phyloP scores from a whole-genome alignment of 2,888 invertebrate species.

The Cordilura impudica region DNA sequence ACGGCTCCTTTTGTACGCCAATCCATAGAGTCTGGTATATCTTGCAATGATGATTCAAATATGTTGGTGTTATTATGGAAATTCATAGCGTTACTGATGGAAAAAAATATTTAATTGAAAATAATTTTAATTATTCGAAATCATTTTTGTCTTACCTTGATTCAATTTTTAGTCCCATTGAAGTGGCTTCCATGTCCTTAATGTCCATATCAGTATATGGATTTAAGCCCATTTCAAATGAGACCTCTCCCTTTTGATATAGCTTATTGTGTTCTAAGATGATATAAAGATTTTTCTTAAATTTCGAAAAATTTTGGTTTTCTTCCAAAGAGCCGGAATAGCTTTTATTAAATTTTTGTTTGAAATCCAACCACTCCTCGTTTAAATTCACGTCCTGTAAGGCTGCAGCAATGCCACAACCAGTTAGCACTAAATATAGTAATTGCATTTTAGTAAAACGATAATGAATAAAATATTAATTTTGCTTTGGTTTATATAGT shows the following conservation, averaged over 20 bases:
- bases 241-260: slow-evolving; percentile 82
- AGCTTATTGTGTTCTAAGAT: slow-evolving; percentile 90
- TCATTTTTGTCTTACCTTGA: slow-evolving; percentile 18
- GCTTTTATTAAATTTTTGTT: slow-evolving; percentile 17
- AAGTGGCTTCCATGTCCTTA: slow-evolving; percentile 84
- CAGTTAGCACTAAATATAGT: not conserved
- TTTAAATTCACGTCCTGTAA: not conserved
- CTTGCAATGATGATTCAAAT: too few relatives aligned
- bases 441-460: slow-evolving; percentile 21
- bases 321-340: not conserved
- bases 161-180: not conserved
- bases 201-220: slow-evolving; percentile 92
- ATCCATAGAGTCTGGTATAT: slow-evolving; percentile 50
- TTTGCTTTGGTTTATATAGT: not conserved
- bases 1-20: slow-evolving; percentile 92
- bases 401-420: not conserved
- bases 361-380: slow-evolving; percentile 10
- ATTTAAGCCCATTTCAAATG: slow-evolving; percentile 86
- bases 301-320: slow-evolving; percentile 87
- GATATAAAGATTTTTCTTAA: slow-evolving; percentile 90
- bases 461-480: slow-evolving; percentile 1
- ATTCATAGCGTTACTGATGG: too few relatives aligned
- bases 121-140: slow-evolving; percentile 61
- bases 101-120: slow-evolving; percentile 70
- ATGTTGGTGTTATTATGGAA: too few relatives aligned